Evolutionary conservation across 2,888 invertebrate genomes (phyloP), one percentile per base, ranked within the genome.

Genomic region (Tanypteryx hageni): DNA sequence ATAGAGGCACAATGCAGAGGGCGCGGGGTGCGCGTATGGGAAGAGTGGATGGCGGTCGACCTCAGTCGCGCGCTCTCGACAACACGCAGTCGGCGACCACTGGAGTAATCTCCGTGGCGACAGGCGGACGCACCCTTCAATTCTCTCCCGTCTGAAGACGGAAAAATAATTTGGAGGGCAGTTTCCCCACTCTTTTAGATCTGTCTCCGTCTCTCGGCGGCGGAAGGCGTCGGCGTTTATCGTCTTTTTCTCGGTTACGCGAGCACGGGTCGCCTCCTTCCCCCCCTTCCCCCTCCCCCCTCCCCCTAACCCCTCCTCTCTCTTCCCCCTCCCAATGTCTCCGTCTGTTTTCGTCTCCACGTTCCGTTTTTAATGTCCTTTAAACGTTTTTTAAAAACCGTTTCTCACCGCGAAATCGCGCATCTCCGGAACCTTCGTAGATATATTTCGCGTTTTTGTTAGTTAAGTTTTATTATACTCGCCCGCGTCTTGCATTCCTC

Each of bases 91-190:
- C 76, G 76, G 13, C 22, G 76, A 76, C 76, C 27, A 10, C 76
- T 76, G 22, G 76, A 76, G 27, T 76, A 76, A 76, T 76, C 76
- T 76, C 27, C 13, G 22, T 76, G 76, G 76, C 76, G 76, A 76
- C 76, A 76, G 76, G 76, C 76, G 27, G 76, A 76, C 76, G 76
- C 76, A 76, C 13, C 76, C 27, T 76, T 76, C 76, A 76, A 76
- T 76, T 76, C 76, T 76, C 76, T 68, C 44, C 44, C 68, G 68
- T 68, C 68, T 68, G 76, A 76, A 76, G 76, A 76, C 76, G 76
- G 44, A 76, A 76, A 76, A 76, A 27, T 76, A 27, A 76, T 76
- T 76, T 76, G 22, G 76, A 27, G 22, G 22, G 27, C 27, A 27
- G 27, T 76, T 76, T 76, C 13, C 22, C 76, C 76, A 76, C 76